Conservation (phyloP, 2,797 vertebrate species). For the Psittacula derbiana region DNA sequence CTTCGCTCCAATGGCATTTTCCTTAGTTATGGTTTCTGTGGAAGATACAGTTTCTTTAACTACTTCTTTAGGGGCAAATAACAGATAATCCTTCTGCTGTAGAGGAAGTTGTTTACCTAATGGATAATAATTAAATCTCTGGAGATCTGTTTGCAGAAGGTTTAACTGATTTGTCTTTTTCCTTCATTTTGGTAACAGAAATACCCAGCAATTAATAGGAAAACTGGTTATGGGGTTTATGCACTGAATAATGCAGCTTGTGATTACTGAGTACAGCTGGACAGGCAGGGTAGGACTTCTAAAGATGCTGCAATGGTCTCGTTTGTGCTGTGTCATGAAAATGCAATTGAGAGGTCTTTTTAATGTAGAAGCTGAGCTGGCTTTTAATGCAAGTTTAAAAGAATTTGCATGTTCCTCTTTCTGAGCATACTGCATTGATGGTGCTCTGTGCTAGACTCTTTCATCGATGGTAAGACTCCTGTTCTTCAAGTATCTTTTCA, state of each 20-base stretch:
- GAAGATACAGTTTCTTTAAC: neutral
- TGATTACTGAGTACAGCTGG: neutral
- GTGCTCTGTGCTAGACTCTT: neutral
- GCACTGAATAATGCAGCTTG: neutral
- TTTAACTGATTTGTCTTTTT: neutral
- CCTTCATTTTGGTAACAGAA: neutral
- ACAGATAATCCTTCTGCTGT: neutral
- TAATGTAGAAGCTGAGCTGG: neutral
- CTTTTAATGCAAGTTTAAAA: neutral
- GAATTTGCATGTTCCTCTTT: neutral
- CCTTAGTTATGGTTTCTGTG: neutral
- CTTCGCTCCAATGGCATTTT: neutral
- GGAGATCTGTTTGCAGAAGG: neutral
- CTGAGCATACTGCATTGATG: neutral
- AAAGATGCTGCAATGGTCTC: neutral
- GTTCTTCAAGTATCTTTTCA: neutral
- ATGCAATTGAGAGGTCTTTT: neutral
- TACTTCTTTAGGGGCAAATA: neutral
- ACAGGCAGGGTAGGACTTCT: neutral
- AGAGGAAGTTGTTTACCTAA: slow-evolving; percentile 4
- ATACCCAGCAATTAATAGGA: neutral
- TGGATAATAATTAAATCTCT: slow-evolving; percentile 4
- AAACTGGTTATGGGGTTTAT: neutral
- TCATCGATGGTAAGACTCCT: neutral
- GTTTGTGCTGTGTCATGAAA: neutral